A percentile compares a stretch with the other conserved stretches of the same genome.
Evolutionary conservation across 2,888 invertebrate genomes (phyloP).

Genomic region (Zhuqinia jingwanae): DNA sequence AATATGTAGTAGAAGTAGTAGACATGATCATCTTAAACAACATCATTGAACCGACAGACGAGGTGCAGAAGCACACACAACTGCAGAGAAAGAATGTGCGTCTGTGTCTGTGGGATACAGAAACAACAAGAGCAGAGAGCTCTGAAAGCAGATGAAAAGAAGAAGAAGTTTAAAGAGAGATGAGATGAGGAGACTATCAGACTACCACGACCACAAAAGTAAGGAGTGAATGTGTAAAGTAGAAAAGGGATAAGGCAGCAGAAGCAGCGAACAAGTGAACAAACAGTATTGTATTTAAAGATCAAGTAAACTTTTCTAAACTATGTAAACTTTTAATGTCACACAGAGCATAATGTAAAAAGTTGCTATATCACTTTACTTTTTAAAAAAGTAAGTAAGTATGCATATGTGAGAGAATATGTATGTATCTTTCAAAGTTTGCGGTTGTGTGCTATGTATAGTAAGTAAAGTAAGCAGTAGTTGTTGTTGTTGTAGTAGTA

Average conservation of each 20-base stretch:
- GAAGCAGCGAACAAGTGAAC: background rate
- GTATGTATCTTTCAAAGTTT: slow-evolving; percentile 49
- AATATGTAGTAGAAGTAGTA: slow-evolving; percentile 18
- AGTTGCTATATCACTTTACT: slow-evolving; percentile 3
- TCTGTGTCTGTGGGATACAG: background rate
- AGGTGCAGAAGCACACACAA: slow-evolving; percentile 44
- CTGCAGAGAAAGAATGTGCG: slow-evolving; percentile 25
- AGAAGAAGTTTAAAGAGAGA: background rate
- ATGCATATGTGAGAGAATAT: background rate
- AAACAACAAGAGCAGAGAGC: slow-evolving; percentile 21
- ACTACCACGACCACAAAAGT: slow-evolving; percentile 4
- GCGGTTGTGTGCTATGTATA: background rate
- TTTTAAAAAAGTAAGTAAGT: background rate
- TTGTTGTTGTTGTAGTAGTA: background rate
- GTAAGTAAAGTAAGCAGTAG: background rate
- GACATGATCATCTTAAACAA: slow-evolving; percentile 31
- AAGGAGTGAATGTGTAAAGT: slow-evolving; percentile 10
- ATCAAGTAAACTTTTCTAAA: slow-evolving; percentile 11
- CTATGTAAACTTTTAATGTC: slow-evolving; percentile 2
- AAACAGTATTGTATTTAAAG: slow-evolving; percentile 34
- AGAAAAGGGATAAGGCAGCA: slow-evolving; percentile 24
- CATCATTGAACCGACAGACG: slow-evolving; percentile 38
- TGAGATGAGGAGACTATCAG: slow-evolving; percentile 16
- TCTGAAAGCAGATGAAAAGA: slow-evolving; percentile 1
- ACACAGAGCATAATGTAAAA: background rate